Evolutionary conservation across 2,797 vertebrate genomes (phyloP), one percentile per base, ranked within the genome.

Genomic region (Melanotaenia pygmaea): DNA sequence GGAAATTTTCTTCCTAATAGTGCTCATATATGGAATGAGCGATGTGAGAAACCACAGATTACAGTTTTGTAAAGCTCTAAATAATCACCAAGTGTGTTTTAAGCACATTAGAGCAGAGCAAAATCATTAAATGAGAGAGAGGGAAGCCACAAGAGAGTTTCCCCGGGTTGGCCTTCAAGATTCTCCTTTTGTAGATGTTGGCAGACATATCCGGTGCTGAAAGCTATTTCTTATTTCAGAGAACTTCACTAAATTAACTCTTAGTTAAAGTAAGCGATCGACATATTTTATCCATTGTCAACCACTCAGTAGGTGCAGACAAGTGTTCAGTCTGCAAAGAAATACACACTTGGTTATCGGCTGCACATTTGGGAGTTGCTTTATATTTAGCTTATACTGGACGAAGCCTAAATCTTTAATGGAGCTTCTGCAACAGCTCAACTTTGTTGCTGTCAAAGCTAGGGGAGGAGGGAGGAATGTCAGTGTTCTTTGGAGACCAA

Each of bases 381-480:
- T 84, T 88, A 79, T 77, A 80, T 87, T 83, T 76, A 86, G 74
- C 76, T 63, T 59, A 67, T 57, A 51, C 65, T 71, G 64, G 76
- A 81, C 69, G 71, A 82, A 85, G 80, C 79, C 81, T 69, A 77
- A 83, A 84, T 74, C 64, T 76, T 76, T 81, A 78, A 67, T 69
- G 76, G 74, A 64, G 72, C 53, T 74, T 74, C 86, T 91, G 90
- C 83, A 89, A 90, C 69, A 83, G 76, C 74, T 89, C 89, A 89
- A 85, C 70, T 26, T 67, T 67, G 74, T 73, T 87, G 74, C 87
- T 88, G 85, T 86, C 82, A 86, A 87, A 88, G 64, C 67, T 75
- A 61, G 61, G 64, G 62, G 70, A 81, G 77, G 73, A 76, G 72
- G 67, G 62, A 84, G 74, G 86, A 86, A 88, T 81, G 79, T 79